Conservation (phyloP, 2,888 invertebrate species). For the Nymphalis urticae region DNA sequence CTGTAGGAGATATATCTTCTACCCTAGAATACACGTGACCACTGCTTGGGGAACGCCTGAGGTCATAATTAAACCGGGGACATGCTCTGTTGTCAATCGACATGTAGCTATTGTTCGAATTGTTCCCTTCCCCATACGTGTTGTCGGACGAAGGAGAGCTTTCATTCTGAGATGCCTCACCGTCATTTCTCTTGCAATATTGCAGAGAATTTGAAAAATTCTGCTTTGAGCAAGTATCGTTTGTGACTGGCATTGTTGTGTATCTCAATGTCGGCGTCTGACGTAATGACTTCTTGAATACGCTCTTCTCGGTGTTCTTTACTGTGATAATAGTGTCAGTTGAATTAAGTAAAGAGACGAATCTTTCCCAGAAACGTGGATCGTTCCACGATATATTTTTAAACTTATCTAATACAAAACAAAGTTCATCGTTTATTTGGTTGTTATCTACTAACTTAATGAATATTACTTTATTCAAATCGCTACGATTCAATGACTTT, state of each 20-base stretch:
- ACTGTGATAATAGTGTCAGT: constrained; percentile 79
- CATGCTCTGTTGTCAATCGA: constrained; percentile 83
- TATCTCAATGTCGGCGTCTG: constrained; percentile 77
- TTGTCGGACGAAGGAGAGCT: constrained; percentile 81
- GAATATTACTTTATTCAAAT: constrained; percentile 74
- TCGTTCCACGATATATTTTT: constrained; percentile 88
- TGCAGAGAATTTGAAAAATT: constrained; percentile 78
- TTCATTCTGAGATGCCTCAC: constrained; percentile 80
- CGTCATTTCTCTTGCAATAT: constrained; percentile 73
- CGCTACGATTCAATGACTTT: constrained; percentile 73
- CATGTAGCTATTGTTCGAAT: constrained; percentile 86
- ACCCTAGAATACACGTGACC: constrained; percentile 80
- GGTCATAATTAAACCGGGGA: constrained; percentile 81
- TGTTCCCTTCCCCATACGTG: constrained; percentile 84
- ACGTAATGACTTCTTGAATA: constrained; percentile 78
- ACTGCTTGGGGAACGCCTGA: constrained; percentile 76
- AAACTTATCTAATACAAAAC: constrained; percentile 79
- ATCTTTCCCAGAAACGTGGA: constrained; percentile 92
- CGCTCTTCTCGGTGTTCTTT: constrained; percentile 70
- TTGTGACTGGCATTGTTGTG: constrained; percentile 81
- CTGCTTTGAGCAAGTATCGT: constrained; percentile 79
- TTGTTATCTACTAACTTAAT: constrained; percentile 74
- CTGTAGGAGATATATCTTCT: constrained; percentile 74
- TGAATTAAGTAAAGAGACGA: constrained; percentile 89
- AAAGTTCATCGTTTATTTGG: constrained; percentile 73